phyloP scores from a whole-genome alignment of 2,888 invertebrate species.

The Plusia festucae region DNA sequence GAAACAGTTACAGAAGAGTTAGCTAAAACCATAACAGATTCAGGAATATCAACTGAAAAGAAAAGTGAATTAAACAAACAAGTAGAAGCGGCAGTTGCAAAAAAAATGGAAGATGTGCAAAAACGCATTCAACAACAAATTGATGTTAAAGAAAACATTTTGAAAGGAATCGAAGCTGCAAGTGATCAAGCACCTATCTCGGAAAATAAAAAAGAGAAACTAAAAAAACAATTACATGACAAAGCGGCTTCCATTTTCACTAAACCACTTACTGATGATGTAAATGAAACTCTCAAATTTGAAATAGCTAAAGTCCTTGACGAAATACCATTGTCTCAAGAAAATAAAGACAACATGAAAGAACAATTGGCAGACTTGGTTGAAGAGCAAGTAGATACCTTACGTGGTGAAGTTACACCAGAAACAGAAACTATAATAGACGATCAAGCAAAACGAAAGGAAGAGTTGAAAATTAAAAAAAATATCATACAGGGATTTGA shows the following conservation, averaged over 20 bases:
- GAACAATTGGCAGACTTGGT: conserved; percentile 2
- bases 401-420: neutral
- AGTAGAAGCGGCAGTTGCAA: neutral
- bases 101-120: neutral
- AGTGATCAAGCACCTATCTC: neutral
- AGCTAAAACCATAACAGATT: neutral
- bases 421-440: neutral
- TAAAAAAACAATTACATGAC: neutral
- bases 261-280: conserved; percentile 1
- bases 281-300: neutral
- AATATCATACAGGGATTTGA: neutral
- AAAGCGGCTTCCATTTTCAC: neutral
- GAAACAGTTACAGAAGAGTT: neutral
- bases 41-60: neutral
- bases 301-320: neutral
- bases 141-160: neutral
- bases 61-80: neutral
- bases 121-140: neutral
- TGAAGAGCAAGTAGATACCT: neutral
- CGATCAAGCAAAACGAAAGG: neutral
- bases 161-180: neutral
- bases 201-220: neutral
- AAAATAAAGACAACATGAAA: conserved; percentile 1
- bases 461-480: neutral
- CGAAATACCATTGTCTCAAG: conserved; percentile 7